These are phyloP conservation scores for Cryptophagus acutangulus DNA, from an alignment of 2,888 invertebrate species.

Conservation along the genomic window DNA sequence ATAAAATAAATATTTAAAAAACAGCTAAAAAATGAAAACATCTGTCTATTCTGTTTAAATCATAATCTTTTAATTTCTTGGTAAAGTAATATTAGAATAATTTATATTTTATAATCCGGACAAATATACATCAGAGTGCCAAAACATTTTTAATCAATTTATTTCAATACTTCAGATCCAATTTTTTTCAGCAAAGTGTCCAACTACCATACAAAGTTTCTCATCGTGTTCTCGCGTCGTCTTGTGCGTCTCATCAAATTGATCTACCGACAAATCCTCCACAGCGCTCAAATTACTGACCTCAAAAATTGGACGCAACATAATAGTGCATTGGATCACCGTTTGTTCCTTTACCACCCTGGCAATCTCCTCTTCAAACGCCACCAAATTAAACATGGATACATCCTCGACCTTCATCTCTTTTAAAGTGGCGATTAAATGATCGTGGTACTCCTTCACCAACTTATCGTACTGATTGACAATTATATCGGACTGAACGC, in stretches of 20 bases:
- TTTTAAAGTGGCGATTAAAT: not conserved
- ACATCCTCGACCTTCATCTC: conserved; percentile 29
- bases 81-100: too few species aligned
- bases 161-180: conserved; percentile 29
- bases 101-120: too few species aligned
- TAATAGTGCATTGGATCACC: conserved; percentile 45
- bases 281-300: conserved; percentile 40
- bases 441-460: not conserved
- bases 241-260: conserved; percentile 15
- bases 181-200: conserved; percentile 26
- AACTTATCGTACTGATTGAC: conserved; percentile 1
- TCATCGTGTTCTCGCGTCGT: conserved; percentile 22
- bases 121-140: too few species aligned
- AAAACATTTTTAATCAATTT: too few species aligned
- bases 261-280: conserved; percentile 36
- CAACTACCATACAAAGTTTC: conserved; percentile 24
- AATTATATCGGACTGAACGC: not conserved
- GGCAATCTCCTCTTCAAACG: conserved; percentile 42
- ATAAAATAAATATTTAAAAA: too few species aligned
- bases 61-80: too few species aligned
- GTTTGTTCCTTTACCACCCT: conserved; percentile 34
- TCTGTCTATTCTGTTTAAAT: too few species aligned
- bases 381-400: conserved; percentile 38
- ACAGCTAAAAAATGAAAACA: too few species aligned
- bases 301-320: conserved; percentile 45